Conservation (phyloP, 1,140 invertebrate genomes). For the Helicoverpa armigera region DNA sequence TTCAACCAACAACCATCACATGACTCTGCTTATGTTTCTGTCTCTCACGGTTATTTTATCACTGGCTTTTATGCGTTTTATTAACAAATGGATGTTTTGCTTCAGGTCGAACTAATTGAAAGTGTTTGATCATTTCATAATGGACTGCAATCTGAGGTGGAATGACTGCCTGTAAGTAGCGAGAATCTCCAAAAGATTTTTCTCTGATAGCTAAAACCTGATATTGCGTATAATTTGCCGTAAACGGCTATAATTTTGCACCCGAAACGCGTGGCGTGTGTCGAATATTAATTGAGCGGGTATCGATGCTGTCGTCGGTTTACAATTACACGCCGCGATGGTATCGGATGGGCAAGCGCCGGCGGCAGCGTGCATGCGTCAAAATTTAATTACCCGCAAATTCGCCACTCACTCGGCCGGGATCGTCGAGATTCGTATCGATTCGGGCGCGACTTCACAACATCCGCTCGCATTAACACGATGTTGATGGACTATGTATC, state of each 20-base stretch:
- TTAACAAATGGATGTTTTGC: neutral
- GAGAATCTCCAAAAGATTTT: conserved; percentile 1
- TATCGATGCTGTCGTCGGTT: conserved; percentile 57
- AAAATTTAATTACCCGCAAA: conserved; percentile 77
- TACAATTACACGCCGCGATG: conserved; percentile 71
- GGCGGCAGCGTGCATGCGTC: conserved; percentile 59
- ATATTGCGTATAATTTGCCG: conserved; percentile 50
- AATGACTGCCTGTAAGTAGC: neutral
- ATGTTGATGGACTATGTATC: conserved; percentile 3
- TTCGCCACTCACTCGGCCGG: conserved; percentile 63
- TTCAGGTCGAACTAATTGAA: neutral
- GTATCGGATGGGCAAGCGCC: conserved; percentile 57
- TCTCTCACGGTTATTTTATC: conserved; percentile 39
- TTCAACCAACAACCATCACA: conserved; percentile 67
- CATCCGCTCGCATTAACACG: conserved; percentile 41
- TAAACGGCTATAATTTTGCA: conserved; percentile 57
- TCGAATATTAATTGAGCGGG: conserved; percentile 67
- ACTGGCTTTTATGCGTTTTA: neutral
- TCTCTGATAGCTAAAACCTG: conserved; percentile 42
- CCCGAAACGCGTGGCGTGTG: conserved; percentile 52
- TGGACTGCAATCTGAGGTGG: neutral
- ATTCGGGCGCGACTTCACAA: conserved; percentile 30
- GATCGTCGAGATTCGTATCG: conserved; percentile 53
- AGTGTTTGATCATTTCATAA: neutral
- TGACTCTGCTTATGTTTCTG: conserved; percentile 56